A percentile compares a stretch with the other conserved stretches of the same genome.
Evolutionary conservation across 2,797 vertebrate genomes (phyloP).

Genomic region (Enteromius argenteus): DNA sequence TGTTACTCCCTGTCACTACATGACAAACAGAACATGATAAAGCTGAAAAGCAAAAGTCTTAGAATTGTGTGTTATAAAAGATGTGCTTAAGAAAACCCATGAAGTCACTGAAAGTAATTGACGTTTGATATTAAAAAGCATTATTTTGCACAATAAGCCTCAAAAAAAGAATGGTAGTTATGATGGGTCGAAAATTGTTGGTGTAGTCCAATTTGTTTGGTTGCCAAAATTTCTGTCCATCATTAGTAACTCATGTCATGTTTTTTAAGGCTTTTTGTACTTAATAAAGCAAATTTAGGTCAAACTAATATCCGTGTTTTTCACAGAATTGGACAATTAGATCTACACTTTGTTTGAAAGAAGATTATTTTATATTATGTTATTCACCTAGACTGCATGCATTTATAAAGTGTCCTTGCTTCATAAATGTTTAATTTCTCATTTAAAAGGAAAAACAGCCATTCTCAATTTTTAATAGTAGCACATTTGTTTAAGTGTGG

Average conservation of each 20-base stretch:
- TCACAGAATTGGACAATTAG: neutral
- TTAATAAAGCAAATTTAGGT: conserved; percentile 36
- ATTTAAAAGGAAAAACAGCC: neutral
- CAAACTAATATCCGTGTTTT: conserved; percentile 62
- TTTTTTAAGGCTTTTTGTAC: neutral
- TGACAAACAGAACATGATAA: neutral
- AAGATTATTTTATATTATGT: neutral
- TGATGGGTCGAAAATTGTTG: neutral
- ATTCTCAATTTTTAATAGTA: neutral
- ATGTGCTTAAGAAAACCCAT: neutral
- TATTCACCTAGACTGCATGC: neutral
- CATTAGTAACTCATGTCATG: neutral
- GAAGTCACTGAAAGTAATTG: neutral
- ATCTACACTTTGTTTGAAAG: neutral
- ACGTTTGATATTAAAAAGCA: neutral
- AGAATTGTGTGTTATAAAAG: neutral
- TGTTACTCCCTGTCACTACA: no score
- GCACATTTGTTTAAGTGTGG: conserved; percentile 4
- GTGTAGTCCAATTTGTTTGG: neutral
- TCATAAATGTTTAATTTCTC: neutral
- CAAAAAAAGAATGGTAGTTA: conserved; percentile 73
- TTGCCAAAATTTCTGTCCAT: neutral
- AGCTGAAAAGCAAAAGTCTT: neutral
- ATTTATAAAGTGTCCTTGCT: neutral
- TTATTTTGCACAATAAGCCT: conserved; percentile 66